Conservation (phyloP, 53 echinoderm and acorn worm genomes). For the Arbacia lixula region DNA sequence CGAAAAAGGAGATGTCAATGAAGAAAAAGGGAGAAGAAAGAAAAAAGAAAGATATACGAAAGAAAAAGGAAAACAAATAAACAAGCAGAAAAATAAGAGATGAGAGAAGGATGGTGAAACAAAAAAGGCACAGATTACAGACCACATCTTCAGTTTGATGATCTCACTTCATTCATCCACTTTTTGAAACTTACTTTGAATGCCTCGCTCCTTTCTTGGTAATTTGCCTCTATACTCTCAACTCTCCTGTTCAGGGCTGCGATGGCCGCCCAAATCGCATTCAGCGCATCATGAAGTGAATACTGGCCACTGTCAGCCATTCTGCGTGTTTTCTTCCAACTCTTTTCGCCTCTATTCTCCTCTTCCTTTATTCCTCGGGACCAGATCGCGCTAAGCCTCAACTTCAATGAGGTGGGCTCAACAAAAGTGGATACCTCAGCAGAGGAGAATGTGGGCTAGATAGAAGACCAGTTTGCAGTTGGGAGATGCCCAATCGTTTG, state of each 20-base stretch:
- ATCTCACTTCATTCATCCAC: no score
- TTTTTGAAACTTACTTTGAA: conserved; percentile 25
- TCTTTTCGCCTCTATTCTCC: not conserved
- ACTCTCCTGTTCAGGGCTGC: conserved; percentile 9
- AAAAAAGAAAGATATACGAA: no score
- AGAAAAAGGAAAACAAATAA: no score
- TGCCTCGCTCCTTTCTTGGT: not conserved
- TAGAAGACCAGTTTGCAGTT: not conserved
- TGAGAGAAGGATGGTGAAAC: no score
- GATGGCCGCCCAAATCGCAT: conserved; percentile 37
- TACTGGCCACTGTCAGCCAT: conserved; percentile 30
- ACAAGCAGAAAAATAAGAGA: no score
- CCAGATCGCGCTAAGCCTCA: conserved; percentile 11
- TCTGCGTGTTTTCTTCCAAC: not conserved
- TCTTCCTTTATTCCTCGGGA: not conserved
- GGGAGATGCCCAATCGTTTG: conserved; percentile 16
- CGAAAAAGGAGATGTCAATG: no score
- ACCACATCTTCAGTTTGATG: no score
- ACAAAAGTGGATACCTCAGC: not conserved
- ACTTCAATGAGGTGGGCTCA: conserved; percentile 8
- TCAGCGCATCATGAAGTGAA: conserved; percentile 39
- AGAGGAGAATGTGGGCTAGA: conserved; percentile 5
- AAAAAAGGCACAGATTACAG: no score
- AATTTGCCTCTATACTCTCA: conserved; percentile 16
- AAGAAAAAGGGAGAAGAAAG: no score